Percentiles rank a stretch among this genome's conserved stretches.
Conservation (phyloP, 2,797 vertebrate species). For the Sebastes dallii region DNA sequence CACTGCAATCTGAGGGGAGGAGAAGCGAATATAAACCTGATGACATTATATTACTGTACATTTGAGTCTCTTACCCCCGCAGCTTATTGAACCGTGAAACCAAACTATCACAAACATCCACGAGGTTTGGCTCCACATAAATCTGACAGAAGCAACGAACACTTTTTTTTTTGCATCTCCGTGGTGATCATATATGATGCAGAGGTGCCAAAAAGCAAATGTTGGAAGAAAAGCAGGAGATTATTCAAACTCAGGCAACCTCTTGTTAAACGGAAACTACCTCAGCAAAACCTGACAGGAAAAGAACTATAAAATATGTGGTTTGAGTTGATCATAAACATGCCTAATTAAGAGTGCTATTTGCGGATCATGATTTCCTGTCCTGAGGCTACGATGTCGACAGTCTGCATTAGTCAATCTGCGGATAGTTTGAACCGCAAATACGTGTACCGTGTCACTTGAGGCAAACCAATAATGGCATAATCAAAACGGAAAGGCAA, state of each 20-base stretch:
- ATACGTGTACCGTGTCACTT: background rate
- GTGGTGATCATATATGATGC: background rate
- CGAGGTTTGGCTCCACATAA: background rate
- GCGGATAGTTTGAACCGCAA: conserved; percentile 15
- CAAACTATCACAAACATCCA: background rate
- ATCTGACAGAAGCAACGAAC: background rate
- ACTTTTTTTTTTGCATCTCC: background rate
- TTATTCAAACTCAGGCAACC: background rate
- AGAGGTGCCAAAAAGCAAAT: background rate
- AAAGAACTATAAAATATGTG: conserved; percentile 28
- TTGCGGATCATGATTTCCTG: conserved; percentile 56
- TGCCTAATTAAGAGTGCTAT: conserved; percentile 43
- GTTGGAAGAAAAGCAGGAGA: background rate
- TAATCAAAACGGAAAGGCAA: background rate
- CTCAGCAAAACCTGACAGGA: conserved; percentile 13
- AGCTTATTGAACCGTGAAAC: background rate
- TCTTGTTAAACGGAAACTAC: background rate
- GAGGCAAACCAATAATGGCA: conserved; percentile 20
- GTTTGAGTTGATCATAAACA: conserved; percentile 43
- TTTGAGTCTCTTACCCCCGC: background rate
- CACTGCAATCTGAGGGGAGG: conserved; percentile 7
- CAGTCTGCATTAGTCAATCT: conserved; percentile 31
- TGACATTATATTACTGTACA: background rate
- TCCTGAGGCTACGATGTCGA: conserved; percentile 28
- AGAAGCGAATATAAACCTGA: background rate